Base-by-base conservation (phyloP, 2,113 vertebrate species). In the Notothenia coriiceps region DNA sequence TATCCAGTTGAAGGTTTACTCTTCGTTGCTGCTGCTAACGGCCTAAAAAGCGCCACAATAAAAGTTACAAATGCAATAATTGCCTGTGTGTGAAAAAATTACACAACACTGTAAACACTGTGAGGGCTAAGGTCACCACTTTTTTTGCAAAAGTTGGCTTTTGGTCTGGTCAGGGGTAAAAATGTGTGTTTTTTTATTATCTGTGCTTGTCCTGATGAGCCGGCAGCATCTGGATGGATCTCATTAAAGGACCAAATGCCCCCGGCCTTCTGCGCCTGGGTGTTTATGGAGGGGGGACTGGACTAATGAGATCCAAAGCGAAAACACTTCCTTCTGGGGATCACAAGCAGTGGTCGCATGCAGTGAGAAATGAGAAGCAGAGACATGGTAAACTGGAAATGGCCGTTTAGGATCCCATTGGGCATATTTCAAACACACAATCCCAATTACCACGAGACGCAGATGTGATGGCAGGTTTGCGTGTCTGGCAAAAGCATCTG, bases 241-340 rank as follows among this genome's bases (percentile, higher is more conserved):
- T 92, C 86, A 89, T 93, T 92, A 93, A 80, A 77, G 46, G 67
- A 80, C 65, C 25, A 81, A 88, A 81, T 70, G 80, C 92, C 80
- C 47, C 57, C 6, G 88, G 84, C 67, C n/a, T 61, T 80, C 70
- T 85, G 56, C 55, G 69, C 82, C 84, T 64, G 35, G 65, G 51
- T 85, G 81, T 92, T 93, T 89, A 90, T 80, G 60, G 76, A 82
- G 61, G 62, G 57, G n/a, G 47, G 74, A 86, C 63, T 73, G 60
- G 47, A 74, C 87, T 93, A 93, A 94, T 91, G 80, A 90, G 88
- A 84, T 73, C 69, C 78, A 82, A 88, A 74, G 54, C 69, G 63
- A 77, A 77, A 70, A 70, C 52, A 68, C 74, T 84, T 82, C 82
- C 75, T 56, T 70, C 51, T 67, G 76, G 76, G 57, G 77, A 72